Base-by-base conservation (phyloP, 2,113 vertebrate genomes). In the Crypturellus undulatus region DNA sequence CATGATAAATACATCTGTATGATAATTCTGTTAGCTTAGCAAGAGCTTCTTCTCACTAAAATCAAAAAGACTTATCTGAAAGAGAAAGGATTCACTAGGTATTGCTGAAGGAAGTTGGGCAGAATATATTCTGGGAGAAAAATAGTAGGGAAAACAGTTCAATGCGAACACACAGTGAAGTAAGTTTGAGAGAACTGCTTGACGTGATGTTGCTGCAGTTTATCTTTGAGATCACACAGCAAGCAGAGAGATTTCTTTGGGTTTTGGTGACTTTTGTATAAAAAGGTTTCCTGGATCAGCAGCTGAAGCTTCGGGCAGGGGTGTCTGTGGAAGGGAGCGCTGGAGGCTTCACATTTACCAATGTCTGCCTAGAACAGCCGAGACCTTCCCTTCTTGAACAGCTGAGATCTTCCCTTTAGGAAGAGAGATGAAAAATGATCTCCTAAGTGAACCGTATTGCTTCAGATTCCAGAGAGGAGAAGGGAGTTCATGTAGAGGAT, bases 241-340 rank as follows among this genome's bases (percentile, higher is more conserved):
- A 80, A 84, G 88, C 60, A 97, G 95, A 96, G 88, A 92, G 95
- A 91, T 97, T 96, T 96, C 28, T 10, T 89, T 81, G 78, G 94
- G 94, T 96, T 93, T 96, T 82, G 59, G 77, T 92, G 94, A 96
- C 92, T 95, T 93, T 95, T 87, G 78, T 89, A 94, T 95, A 91
- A 90, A 84, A 89, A 96, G 91, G 78, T 87, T 96, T 91, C 43
- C 85, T 95, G 80, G 98, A 97, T 98, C 96, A 95, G 73, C 64
- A 69, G 67, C 77, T 98, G 91, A 97, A 94, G 97, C 96, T 94
- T 82, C 18, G 49, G 84, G 95, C 93, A 94, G 88, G 95, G 88
- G 80, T 49, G 95, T 90, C 90, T 95, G 89, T 89, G 90, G 95
- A 96, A 96, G 40, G 89, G 79, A 87, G 30, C 19, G 62, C 19